phyloP scores from a whole-genome alignment of 2,797 vertebrate species.

The Meda fulgida region DNA sequence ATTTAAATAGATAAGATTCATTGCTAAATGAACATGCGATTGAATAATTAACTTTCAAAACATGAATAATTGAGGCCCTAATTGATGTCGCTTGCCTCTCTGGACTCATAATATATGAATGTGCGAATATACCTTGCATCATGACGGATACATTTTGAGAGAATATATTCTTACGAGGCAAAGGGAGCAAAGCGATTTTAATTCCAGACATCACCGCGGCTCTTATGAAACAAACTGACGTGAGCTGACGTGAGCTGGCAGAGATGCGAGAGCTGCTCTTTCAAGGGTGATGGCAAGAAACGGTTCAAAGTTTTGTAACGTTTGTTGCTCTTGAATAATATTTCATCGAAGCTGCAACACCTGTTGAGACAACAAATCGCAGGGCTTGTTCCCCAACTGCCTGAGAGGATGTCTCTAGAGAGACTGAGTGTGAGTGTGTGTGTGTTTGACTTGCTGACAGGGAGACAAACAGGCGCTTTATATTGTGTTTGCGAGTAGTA shows the following conservation, averaged over 20 bases:
- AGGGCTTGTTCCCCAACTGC: slow-evolving; percentile 37
- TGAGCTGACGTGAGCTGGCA: slow-evolving; percentile 10
- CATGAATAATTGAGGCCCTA: slow-evolving; percentile 64
- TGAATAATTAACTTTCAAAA: slow-evolving; percentile 64
- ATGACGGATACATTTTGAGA: slow-evolving; percentile 13
- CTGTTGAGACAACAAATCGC: slow-evolving; percentile 47
- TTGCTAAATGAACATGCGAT: slow-evolving; percentile 64
- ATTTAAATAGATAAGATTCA: slow-evolving; percentile 64
- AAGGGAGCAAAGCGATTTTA: slow-evolving; percentile 5
- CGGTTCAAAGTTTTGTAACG: slow-evolving; percentile 19
- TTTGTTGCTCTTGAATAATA: slow-evolving; percentile 24
- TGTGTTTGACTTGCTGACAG: slow-evolving; percentile 30
- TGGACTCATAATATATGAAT: slow-evolving; percentile 48
- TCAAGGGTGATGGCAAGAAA: not conserved
- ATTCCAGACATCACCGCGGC: slow-evolving; percentile 4
- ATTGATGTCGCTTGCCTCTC: slow-evolving; percentile 56
- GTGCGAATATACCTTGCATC: slow-evolving; percentile 45
- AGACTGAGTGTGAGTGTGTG: not conserved
- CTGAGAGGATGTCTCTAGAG: slow-evolving; percentile 40
- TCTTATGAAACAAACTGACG: slow-evolving; percentile 6
- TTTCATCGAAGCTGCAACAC: slow-evolving; percentile 35
- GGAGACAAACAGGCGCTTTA: slow-evolving; percentile 37
- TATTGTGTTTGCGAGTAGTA: slow-evolving; percentile 33
- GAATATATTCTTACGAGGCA: slow-evolving; percentile 1
- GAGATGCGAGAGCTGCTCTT: not conserved